Conservation (phyloP, 2,113 vertebrate genomes). For the Cyphomyrus plagiostoma region DNA sequence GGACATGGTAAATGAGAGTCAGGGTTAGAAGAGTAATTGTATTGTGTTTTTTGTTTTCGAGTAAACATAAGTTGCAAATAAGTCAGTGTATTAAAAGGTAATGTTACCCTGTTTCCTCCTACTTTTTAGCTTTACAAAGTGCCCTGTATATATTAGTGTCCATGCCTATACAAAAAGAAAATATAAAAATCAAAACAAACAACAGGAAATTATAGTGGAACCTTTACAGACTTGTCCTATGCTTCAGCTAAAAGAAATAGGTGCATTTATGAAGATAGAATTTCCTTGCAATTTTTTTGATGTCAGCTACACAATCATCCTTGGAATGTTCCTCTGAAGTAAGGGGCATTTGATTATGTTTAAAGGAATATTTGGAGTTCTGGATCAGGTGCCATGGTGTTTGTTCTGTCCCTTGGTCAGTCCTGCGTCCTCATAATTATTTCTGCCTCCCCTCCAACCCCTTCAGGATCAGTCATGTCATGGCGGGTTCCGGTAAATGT, state of each 20-base stretch:
- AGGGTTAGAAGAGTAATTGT: neutral
- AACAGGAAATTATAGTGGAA: neutral
- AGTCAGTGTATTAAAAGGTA: neutral
- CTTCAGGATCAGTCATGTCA: neutral
- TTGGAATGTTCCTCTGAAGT: neutral
- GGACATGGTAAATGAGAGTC: too few relatives aligned
- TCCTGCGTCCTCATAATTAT: neutral
- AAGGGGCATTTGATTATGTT: neutral
- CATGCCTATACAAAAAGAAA: neutral
- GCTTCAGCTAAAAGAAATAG: neutral
- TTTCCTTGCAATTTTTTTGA: neutral
- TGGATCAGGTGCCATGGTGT: neutral
- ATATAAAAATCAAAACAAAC: neutral
- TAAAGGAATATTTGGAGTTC: neutral
- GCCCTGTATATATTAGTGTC: neutral
- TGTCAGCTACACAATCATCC: neutral
- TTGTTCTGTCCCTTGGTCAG: neutral
- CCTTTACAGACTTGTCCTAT: neutral
- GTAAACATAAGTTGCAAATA: neutral
- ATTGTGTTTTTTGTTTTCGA: neutral
- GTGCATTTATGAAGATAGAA: neutral
- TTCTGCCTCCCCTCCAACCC: neutral
- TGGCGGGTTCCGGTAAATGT: neutral
- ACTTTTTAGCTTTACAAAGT: neutral
- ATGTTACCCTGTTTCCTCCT: neutral